phyloP scores from a whole-genome alignment of 1,140 invertebrate species.

The Lucilia sericata region DNA sequence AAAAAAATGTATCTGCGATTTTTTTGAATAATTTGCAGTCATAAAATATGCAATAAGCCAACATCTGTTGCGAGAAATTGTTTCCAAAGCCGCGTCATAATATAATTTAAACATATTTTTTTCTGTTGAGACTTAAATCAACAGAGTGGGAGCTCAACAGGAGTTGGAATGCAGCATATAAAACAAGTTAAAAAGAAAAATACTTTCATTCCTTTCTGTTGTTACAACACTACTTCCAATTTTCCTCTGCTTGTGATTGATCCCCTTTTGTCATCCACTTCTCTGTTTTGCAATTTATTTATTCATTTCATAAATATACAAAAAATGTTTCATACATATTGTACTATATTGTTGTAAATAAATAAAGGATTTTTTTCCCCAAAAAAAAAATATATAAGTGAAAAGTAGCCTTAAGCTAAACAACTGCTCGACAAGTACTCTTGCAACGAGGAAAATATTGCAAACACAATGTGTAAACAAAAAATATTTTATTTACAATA shows the following conservation, averaged over 20 bases:
- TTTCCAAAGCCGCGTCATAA: constrained; percentile 68
- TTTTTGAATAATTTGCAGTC: constrained; percentile 68
- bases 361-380: neutral
- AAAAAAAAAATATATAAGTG: neutral
- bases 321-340: no score
- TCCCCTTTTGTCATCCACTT: no score
- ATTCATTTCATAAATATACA: no score
- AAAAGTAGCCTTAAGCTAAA: constrained; percentile 20
- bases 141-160: neutral
- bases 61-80: constrained; percentile 67
- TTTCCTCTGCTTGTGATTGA: no score
- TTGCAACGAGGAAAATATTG: neutral
- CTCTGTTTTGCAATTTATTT: no score
- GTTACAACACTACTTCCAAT: no score
- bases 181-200: no score
- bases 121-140: neutral
- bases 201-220: no score
- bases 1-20: constrained; percentile 51
- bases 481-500: neutral
- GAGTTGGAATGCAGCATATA: no score
- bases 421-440: constrained; percentile 7
- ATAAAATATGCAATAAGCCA: constrained; percentile 69
- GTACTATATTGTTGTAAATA: neutral
- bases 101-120: constrained; percentile 63
- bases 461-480: neutral